Base-by-base conservation (phyloP, 2,888 invertebrate species). In the Ormyrus pomaceus region DNA sequence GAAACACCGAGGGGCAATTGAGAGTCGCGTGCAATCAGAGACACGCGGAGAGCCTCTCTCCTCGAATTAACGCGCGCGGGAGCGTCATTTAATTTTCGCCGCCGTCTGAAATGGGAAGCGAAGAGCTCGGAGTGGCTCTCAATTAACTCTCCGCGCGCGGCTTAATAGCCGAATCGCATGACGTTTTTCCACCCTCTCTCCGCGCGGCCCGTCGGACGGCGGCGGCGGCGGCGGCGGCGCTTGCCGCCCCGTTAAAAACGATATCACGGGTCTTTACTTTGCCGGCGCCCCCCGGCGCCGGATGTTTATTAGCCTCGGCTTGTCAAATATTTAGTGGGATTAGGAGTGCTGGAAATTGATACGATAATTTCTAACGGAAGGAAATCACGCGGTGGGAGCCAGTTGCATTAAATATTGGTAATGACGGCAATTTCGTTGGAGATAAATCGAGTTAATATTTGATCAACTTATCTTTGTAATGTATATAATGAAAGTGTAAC, bases 121-220 rank as follows among this genome's bases (percentile, higher is more conserved):
- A n/a, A n/a, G n/a, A 19, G 19, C 48, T 11, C 48, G 65, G 19
- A 19, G 19, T 19, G 19, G 19, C 19, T 66, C 72, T 77, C 77
- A 75, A 75, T 81, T 81, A 77, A 71, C 73, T 65, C 56, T 7
- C 53, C 50, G 1, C 19, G 19, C 10, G 72, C 58, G 51, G 65
- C 64, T 75, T 79, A 82, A 82, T 82, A 82, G 82, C 79, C 76
- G 76, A 82, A 82, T 82, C 79, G 82, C 82, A 79, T 82, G 82
- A 82, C 79, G 55, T 74, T 68, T 76, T 62, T 64, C 58, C 9
- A 11, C 34, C 45, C 51, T 13, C 10, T 6, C 34, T n/a, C n/a
- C n/a, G n/a, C 6, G 6, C 9, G n/a, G 9, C 8, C 2, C 34
- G 62, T 61, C 34, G 4, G 4, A 45, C 45, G 3, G 55, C 10